Percentiles rank a stretch among this genome's conserved stretches.
phyloP scores from a whole-genome alignment of 2,797 vertebrate genomes.

The Chiroxiphia lanceolata region DNA sequence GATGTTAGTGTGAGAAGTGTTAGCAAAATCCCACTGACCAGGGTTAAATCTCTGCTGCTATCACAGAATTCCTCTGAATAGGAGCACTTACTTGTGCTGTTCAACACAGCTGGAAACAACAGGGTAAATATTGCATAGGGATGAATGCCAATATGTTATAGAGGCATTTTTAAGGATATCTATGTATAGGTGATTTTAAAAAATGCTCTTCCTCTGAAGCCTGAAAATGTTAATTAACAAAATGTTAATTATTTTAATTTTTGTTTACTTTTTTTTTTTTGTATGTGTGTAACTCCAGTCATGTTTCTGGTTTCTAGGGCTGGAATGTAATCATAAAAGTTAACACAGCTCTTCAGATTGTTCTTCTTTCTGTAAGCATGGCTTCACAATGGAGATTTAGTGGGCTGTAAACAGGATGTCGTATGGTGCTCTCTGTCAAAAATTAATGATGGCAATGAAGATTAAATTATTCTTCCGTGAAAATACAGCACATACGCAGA shows the following conservation, averaged over 20 bases:
- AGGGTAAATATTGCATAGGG: background rate
- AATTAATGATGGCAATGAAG: conserved; percentile 54
- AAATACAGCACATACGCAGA: conserved; percentile 8
- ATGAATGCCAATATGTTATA: background rate
- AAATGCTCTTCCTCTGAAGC: background rate
- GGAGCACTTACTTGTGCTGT: background rate
- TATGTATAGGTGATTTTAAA: background rate
- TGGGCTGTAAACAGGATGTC: conserved; percentile 63
- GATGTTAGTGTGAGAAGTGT: background rate
- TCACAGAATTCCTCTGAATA: background rate
- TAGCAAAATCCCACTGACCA: background rate
- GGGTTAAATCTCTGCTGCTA: background rate
- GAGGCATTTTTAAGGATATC: background rate
- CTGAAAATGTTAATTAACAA: background rate
- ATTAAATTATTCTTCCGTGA: conserved; percentile 53
- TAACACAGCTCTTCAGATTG: conserved; percentile 58
- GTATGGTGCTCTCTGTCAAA: conserved; percentile 59
- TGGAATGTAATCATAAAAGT: conserved; percentile 56
- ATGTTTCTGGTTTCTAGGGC: conserved; percentile 8
- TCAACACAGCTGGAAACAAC: background rate
- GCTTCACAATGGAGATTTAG: conserved; percentile 43
- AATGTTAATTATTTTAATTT: background rate
- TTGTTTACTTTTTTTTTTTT: too few species aligned
- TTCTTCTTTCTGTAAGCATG: conserved; percentile 36
- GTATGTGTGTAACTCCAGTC: background rate